Conservation (phyloP, 2,113 vertebrate genomes). For the Bubalus kerabau region DNA sequence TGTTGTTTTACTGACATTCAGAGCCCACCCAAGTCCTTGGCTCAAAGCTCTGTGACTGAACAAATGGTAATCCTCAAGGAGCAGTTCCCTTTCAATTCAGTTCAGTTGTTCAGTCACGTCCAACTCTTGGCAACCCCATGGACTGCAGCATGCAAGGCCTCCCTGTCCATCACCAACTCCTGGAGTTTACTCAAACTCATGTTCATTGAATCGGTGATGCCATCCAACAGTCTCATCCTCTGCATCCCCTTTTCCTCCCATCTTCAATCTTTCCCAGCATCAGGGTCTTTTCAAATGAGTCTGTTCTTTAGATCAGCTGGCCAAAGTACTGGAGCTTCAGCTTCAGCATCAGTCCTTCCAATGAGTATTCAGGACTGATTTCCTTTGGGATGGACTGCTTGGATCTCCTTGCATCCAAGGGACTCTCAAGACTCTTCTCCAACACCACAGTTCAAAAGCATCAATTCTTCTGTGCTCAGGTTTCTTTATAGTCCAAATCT, state of each 20-base stretch:
- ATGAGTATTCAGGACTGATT: neutral
- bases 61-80: neutral
- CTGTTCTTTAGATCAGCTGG: neutral
- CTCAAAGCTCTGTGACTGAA: neutral
- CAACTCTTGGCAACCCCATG: neutral
- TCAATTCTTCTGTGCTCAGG: neutral
- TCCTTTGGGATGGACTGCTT: neutral
- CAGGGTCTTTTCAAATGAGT: neutral
- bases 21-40: neutral
- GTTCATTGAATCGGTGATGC: neutral
- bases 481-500: neutral
- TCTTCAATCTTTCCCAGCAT: neutral
- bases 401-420: neutral
- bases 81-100: neutral
- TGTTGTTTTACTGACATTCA: accelerated
- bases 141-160: neutral
- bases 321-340: neutral
- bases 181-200: neutral
- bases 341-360: neutral
- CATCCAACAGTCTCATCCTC: neutral
- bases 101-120: neutral
- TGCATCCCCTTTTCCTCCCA: neutral
- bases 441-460: neutral
- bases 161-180: neutral
- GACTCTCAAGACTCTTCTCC: neutral